Conservation (phyloP, 1,140 invertebrate species). For the Sitophilus oryzae region DNA sequence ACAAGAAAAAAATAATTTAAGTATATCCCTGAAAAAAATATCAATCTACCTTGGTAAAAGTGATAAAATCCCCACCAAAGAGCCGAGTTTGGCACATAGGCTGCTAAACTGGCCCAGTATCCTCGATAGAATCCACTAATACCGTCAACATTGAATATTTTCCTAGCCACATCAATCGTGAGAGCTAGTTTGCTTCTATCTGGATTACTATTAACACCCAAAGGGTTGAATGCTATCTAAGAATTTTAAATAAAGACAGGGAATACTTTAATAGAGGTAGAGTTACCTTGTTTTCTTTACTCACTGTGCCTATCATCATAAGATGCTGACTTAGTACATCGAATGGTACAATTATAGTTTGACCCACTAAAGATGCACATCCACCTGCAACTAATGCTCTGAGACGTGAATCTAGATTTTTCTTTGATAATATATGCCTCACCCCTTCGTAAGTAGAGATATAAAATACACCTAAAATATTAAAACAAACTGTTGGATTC, state of each 20-base stretch:
- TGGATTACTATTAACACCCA: slow-evolving; percentile 26
- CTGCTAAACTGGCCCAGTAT: slow-evolving; percentile 83
- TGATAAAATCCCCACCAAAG: slow-evolving; percentile 97
- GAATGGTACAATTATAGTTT: slow-evolving; percentile 94
- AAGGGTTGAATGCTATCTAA: slow-evolving; percentile 33
- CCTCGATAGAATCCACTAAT: slow-evolving; percentile 87
- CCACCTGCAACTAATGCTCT: slow-evolving; percentile 77
- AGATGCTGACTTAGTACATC: slow-evolving; percentile 95
- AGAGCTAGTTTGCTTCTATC: slow-evolving; percentile 55
- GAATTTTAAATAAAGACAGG: slow-evolving; percentile 7
- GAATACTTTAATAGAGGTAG: not conserved
- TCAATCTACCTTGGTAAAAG: slow-evolving; percentile 87
- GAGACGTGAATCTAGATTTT: slow-evolving; percentile 56
- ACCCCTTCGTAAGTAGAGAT: slow-evolving; percentile 94
- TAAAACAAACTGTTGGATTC: too few relatives aligned
- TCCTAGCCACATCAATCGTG: slow-evolving; percentile 58
- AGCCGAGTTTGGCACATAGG: slow-evolving; percentile 92
- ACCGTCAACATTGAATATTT: slow-evolving; percentile 75
- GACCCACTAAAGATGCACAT: slow-evolving; percentile 84
- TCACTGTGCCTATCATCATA: slow-evolving; percentile 76
- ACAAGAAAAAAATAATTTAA: too few relatives aligned
- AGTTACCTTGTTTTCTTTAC: slow-evolving; percentile 30
- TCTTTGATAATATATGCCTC: slow-evolving; percentile 67
- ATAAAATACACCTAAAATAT: slow-evolving; percentile 74
- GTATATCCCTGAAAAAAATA: too few relatives aligned